Conservation (phyloP, 2,888 invertebrate genomes). For the Zhuqinia jingwanae region DNA sequence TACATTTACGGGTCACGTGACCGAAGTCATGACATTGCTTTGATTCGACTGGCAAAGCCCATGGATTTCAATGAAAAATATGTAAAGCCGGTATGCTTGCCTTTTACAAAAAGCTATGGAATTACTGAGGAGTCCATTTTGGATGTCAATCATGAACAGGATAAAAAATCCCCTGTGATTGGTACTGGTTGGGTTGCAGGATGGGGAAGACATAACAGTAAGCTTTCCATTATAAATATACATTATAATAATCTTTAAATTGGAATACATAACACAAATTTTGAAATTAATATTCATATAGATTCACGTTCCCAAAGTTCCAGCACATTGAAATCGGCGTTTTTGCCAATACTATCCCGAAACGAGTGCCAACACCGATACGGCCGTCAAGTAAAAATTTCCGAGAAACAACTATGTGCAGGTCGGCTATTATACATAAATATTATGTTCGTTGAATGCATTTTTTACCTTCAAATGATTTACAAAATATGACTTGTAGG, state of each 20-base stretch:
- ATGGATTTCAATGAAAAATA: conserved; percentile 65
- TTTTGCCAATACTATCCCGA: conserved; percentile 64
- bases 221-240: neutral
- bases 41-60: conserved; percentile 68
- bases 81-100: conserved; percentile 68
- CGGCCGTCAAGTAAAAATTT: conserved; percentile 45
- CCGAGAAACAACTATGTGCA: conserved; percentile 70
- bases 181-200: conserved; percentile 65
- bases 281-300: neutral
- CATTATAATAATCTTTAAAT: no score
- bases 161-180: neutral
- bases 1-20: conserved; percentile 50
- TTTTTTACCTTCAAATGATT: no score
- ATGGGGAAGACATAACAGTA: conserved; percentile 68
- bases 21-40: conserved; percentile 73
- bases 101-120: conserved; percentile 55
- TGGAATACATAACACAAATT: neutral
- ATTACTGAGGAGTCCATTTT: neutral
- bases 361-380: conserved; percentile 64
- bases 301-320: conserved; percentile 14
- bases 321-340: conserved; percentile 34
- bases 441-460: no score
- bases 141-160: neutral
- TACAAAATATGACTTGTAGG: no score
- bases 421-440: no score